Evolutionary conservation across 2,797 vertebrate genomes (phyloP).

Genomic region (Oryzias dopingdopingensis): DNA sequence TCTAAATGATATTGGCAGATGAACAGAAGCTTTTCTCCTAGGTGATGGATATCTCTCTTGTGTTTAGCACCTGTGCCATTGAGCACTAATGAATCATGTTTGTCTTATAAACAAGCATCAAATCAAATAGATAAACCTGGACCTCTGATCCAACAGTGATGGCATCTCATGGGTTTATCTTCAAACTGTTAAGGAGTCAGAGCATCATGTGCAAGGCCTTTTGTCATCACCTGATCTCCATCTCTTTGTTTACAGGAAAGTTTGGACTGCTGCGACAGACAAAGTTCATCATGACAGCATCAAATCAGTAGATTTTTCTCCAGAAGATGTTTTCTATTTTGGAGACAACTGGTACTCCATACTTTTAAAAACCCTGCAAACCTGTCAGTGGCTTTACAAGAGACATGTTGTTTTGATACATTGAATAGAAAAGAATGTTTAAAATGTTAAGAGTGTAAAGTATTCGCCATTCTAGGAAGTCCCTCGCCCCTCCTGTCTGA

Average conservation of each 20-base stretch:
- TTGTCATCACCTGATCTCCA: no score
- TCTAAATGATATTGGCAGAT: slow-evolving; percentile 26
- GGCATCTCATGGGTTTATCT: not conserved
- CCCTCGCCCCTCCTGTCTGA: slow-evolving; percentile 28
- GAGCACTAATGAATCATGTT: slow-evolving; percentile 30
- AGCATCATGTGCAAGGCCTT: no score
- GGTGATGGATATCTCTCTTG: slow-evolving; percentile 42
- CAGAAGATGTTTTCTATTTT: no score
- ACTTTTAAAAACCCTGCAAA: no score
- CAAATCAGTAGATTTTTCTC: no score
- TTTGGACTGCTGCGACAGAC: no score
- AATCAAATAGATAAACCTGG: not conserved
- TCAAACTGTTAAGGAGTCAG: no score
- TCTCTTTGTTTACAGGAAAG: no score
- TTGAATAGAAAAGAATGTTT: not conserved
- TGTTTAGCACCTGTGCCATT: slow-evolving; percentile 15
- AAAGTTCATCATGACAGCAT: no score
- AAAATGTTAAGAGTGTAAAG: slow-evolving; percentile 3
- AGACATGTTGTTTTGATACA: not conserved
- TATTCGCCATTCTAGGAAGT: slow-evolving; percentile 11
- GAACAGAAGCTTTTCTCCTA: slow-evolving; percentile 39
- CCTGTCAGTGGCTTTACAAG: no score
- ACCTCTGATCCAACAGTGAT: not conserved
- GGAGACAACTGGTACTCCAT: no score
- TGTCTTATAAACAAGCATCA: slow-evolving; percentile 9